These are phyloP conservation scores for Ctenosaura bakeri DNA, from an alignment of 2,797 vertebrate species.

Conservation along the genomic window DNA sequence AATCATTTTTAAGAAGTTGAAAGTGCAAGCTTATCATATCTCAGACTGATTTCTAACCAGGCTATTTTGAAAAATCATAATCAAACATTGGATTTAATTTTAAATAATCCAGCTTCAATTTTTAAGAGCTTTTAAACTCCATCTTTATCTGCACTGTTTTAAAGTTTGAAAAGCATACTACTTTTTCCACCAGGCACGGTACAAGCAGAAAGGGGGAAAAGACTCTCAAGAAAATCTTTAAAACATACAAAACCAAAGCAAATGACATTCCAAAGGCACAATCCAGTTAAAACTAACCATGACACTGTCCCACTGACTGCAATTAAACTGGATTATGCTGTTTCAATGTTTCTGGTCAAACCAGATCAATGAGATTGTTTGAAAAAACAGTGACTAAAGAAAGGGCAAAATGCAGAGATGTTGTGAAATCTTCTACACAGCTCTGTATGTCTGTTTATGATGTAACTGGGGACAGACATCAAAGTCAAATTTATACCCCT, in stretches of 20 bases:
- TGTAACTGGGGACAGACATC: not conserved
- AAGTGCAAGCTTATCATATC: not conserved
- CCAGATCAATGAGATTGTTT: not conserved
- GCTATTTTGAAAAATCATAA: not conserved
- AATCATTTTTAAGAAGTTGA: not conserved
- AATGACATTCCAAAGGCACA: not conserved
- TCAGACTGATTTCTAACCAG: not conserved
- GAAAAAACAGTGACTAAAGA: not conserved
- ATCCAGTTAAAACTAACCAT: not conserved
- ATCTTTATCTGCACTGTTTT: not conserved
- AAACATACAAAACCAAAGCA: not conserved
- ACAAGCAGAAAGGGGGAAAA: not conserved
- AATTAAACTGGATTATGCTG: not conserved
- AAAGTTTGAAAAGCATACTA: not conserved
- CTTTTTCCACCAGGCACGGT: no score
- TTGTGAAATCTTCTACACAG: slow-evolving; percentile 9
- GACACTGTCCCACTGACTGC: not conserved
- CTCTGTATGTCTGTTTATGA: not conserved
- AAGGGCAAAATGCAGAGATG: not conserved
- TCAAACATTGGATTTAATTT: not conserved
- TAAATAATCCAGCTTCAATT: not conserved
- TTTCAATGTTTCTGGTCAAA: not conserved
- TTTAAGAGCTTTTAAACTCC: not conserved
- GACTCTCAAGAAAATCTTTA: not conserved
- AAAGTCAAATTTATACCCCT: no score